Conservation (phyloP, 2,888 invertebrate species). For the Hemistola chrysoprasaria region DNA sequence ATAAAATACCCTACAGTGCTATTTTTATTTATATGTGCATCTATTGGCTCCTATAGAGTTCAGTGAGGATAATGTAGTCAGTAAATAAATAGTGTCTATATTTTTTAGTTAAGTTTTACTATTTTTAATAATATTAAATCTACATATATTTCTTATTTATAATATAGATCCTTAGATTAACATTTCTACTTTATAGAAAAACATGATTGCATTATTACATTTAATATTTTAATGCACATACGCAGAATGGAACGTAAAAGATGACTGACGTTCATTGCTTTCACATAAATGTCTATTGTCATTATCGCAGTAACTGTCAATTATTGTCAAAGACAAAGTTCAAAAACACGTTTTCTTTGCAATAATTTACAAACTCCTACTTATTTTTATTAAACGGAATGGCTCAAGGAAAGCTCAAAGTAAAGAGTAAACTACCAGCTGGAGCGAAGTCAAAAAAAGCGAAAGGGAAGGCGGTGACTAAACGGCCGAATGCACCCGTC, state of each 20-base stretch:
- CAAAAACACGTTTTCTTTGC: constrained; percentile 4
- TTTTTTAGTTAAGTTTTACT: constrained; percentile 24
- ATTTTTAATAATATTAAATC: too few relatives aligned
- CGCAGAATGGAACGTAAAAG: too few relatives aligned
- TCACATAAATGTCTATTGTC: too few relatives aligned
- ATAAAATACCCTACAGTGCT: constrained; percentile 38
- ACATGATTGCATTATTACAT: too few relatives aligned
- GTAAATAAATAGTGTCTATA: constrained; percentile 33
- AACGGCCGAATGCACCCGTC: constrained; percentile 84
- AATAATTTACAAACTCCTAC: too few relatives aligned
- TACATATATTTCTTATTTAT: constrained; percentile 42
- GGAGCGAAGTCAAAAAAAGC: constrained; percentile 78
- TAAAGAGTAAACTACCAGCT: constrained; percentile 83
- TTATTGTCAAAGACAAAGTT: neutral
- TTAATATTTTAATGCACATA: neutral
- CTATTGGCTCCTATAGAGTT: too few relatives aligned
- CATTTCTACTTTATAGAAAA: too few relatives aligned
- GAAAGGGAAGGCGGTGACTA: constrained; percentile 79
- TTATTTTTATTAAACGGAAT: constrained; percentile 48
- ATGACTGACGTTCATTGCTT: too few relatives aligned
- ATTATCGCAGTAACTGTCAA: too few relatives aligned
- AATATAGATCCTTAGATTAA: too few relatives aligned
- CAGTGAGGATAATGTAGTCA: too few relatives aligned
- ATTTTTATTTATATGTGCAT: constrained; percentile 1
- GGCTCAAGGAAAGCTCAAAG: constrained; percentile 87